Base-by-base conservation (phyloP, 1,140 invertebrate species). In the Diploscapter pachys region DNA sequence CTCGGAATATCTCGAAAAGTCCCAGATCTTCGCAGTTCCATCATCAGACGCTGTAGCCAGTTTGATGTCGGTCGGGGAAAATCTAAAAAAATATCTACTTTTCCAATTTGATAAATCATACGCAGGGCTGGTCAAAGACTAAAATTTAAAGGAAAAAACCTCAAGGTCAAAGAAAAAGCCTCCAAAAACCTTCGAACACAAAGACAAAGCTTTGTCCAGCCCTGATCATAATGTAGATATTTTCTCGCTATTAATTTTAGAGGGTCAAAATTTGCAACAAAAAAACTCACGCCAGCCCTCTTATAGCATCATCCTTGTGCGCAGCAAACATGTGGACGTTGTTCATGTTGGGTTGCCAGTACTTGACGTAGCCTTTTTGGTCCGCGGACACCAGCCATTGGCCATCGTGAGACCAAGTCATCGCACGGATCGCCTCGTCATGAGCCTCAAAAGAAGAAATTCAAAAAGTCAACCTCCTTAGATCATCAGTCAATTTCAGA, bases 291-390 rank as follows among this genome's bases (percentile, higher is more conserved):
- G 95, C 93, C 93, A 99, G 92, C 88, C 95, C 96, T 87, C 97
- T 90, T 82, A 99, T 92, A 76, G 97, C 92, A 90, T 99, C 97
- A 67, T 84, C 84, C 91, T 99, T 98, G 88, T 99, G 97, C 54
- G 95, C 97, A 89, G 98, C 96, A 90, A 96, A 99, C 94, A 99
- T 98, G 90, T 99, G 98, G 31, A 99, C 97, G 89, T 99, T 99
- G 89, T 99, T 99, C 96, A 99, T 99, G 88, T 99, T 99, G 80
- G 94, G 95, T 89, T 99, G 97, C 97, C 97, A 99, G 89, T 99
- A 99, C 85, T 99, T 99, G 62, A 99, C 94, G 86, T 94, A 99
- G 54, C 97, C 97, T 63, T 92, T 91, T 86, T 99, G 95, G 88
- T 99, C 97, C 8, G 93, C 97, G 0, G 96, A 99, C 61, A 99